Conservation (phyloP, 2,797 vertebrate species). For the Rhynchotus rufescens region DNA sequence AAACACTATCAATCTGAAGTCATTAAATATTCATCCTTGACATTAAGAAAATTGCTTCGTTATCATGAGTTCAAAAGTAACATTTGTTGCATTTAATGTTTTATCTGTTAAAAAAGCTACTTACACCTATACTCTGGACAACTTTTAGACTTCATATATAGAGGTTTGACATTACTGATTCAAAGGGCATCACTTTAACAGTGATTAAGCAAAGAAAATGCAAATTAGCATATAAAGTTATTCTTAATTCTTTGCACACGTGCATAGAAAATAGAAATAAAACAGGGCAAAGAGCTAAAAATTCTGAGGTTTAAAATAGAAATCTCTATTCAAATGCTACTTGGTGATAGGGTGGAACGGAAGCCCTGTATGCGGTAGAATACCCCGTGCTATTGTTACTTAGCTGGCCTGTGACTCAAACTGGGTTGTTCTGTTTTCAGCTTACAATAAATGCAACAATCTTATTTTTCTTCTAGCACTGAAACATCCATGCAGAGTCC, state of each 20-base stretch:
- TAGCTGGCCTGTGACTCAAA: neutral
- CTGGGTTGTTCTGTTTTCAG: neutral
- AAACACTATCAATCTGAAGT: neutral
- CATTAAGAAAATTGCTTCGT: neutral
- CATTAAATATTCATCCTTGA: neutral
- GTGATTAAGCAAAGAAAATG: neutral
- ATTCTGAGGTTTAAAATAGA: neutral
- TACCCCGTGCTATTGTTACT: neutral
- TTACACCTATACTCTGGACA: neutral
- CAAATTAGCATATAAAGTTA: neutral
- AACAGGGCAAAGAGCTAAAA: neutral
- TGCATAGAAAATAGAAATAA: neutral
- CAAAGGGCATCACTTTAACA: neutral
- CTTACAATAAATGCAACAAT: constrained; percentile 10
- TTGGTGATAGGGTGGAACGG: neutral
- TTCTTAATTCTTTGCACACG: neutral
- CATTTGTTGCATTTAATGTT: neutral
- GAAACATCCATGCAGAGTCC: neutral
- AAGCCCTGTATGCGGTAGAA: neutral
- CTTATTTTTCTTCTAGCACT: neutral
- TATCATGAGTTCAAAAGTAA: neutral
- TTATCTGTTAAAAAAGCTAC: neutral
- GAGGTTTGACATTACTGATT: neutral
- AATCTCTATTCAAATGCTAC: neutral
- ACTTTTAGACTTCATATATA: neutral